Evolutionary conservation across 2,888 invertebrate species (phyloP).

Genomic region (Lottia scabra): DNA sequence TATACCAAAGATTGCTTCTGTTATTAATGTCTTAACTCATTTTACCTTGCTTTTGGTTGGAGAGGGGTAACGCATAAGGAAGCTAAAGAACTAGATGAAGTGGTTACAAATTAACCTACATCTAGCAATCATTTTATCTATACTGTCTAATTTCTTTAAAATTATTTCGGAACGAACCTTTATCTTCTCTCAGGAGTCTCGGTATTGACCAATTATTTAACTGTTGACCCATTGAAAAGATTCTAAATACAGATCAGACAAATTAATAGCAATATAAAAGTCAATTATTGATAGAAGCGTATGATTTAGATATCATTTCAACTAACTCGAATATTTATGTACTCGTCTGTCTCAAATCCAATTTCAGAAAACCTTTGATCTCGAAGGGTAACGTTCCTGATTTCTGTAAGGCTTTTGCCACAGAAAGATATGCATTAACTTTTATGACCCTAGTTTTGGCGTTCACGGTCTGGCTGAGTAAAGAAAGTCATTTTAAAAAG

Average conservation of each 20-base stretch:
- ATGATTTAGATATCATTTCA: conserved; percentile 4
- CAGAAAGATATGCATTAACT: conserved; percentile 5
- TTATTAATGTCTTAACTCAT: no score
- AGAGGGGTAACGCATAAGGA: no score
- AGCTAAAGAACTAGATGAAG: no score
- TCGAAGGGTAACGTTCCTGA: neutral
- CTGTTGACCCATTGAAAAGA: neutral
- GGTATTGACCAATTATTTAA: no score
- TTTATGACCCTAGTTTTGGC: conserved; percentile 1
- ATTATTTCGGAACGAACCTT: no score
- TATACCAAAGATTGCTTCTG: no score
- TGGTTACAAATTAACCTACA: no score
- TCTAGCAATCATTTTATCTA: no score
- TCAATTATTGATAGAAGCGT: neutral
- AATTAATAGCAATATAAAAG: neutral
- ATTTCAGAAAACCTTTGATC: conserved; percentile 7
- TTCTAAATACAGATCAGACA: neutral
- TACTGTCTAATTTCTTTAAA: no score
- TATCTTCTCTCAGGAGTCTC: no score
- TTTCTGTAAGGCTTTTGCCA: neutral
- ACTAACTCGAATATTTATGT: conserved; percentile 4
- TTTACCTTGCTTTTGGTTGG: no score
- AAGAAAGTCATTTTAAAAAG: conserved; percentile 4
- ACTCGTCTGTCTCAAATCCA: neutral
- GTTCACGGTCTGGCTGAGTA: conserved; percentile 1